Base-by-base conservation (phyloP, 2,113 vertebrate species). In the Mystacornis crossleyi region DNA sequence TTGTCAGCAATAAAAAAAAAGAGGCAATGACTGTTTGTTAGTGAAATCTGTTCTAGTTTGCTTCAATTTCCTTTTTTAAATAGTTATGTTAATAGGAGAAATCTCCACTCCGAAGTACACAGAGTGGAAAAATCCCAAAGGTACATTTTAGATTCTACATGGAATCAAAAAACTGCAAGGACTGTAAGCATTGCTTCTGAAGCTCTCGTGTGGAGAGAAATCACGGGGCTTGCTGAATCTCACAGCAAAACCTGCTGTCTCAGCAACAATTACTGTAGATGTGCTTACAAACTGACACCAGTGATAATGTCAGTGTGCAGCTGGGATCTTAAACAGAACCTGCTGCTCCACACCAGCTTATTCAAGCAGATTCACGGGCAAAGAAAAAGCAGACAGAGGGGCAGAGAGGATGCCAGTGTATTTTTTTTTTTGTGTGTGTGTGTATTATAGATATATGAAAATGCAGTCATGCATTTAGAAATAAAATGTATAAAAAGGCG, bases 211-310 rank as follows among this genome's bases (percentile, higher is more conserved):
- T 73, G 29, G 64, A 90, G 57, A 84, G 40, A 69, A 90, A 90
- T 92, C 71, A 78, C 0, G 1, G 38, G 50, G 42, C 33, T 89
- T 87, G 67, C 70, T 75, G 81, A 84, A 73, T 75, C 74, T 72
- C 62, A 24, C 36, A 62, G 69, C 42, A 89, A 94, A 96, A 90
- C 57, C 80, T 93, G 85, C 77, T 94, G 80, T 47, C 90, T 97
- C 95, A 89, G 87, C 94, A 96, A 84, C 55, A 67, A 71, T 85
- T 94, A 78, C 60, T 74, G 74, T 38, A 62, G 88, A 86, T 69
- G 75, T 13, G 73, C 79, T 86, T 89, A 90, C 72, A 92, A 92
- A 93, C 42, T 82, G 88, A 95, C 82, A 91, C 69, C n/a, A 53
- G 33, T 42, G 82, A 95, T 88, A 96, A 97, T 86, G 89, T 79